Evolutionary conservation across 2,888 invertebrate species (phyloP), one percentile per base, ranked within the genome.

Genomic region (Lochmaea capreae): DNA sequence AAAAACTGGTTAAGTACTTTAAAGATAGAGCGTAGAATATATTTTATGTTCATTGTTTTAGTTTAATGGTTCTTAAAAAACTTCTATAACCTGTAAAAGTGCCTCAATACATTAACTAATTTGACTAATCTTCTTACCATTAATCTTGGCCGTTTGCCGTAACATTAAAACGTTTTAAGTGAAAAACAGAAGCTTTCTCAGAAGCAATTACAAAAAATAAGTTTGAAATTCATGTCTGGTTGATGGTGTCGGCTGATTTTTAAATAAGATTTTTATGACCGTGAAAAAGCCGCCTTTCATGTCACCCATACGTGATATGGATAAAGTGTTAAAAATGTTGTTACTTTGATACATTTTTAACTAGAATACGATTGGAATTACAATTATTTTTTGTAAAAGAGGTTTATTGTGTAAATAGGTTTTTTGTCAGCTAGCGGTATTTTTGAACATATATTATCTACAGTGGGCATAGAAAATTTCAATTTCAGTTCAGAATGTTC

Each of bases 241-340:
- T 65, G 70, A 76, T 62, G 43, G 65, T 65, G 77, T 71, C 70
- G 62, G 75, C 71, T 74, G 77, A 70, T 77, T 78, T 39, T 52
- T 52, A 52, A 52, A 52, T 52, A 52, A 52, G 52, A 52, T 54
- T 16, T 39, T 54, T 54, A 67, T 73, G 61, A 42, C 71, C 71
- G 58, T 74, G 75, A 72, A 73, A 65, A 72, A 33, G 68, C 78
- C 78, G 78, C 74, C 78, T 78, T 77, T 77, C 66, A 78, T 72
- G 77, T 77, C 33, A 16, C 9, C 33, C 43, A 52, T 65, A 78
- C 78, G 78, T 78, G 78, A 78, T 71, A 72, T 76, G 78, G 73
- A 58, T 78, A 78, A 78, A 69, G 78, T 78, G 78, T 78, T 73
- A 77, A 77, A 74, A 76, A 75, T 73, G 58, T 76, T 77, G 76